Base-by-base conservation (phyloP, 35 echinoderm and acorn worm genomes). In the Apostichopus californicus region DNA sequence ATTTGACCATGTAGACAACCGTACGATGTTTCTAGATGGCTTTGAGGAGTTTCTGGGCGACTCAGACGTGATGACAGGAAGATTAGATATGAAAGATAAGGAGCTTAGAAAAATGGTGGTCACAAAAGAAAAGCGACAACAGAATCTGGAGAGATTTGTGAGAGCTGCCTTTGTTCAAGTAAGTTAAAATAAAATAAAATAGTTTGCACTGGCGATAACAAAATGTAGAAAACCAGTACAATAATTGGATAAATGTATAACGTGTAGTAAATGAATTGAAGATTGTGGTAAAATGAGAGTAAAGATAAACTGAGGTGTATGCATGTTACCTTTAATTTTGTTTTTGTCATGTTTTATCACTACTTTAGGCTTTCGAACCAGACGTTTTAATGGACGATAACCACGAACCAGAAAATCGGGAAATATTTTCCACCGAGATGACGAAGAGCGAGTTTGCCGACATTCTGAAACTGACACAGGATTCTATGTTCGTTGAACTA, bases 401-500 rank as follows among this genome's bases (percentile, higher is more conserved):
- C 7, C 68, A 21, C 52, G 86, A 71, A 89, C 68, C 61, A 15
- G 86, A 89, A 55, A 63, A 73, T 57, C 2, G 22, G 26, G 86
- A 89, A 14, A 53, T 89, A 2, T 64, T 89, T 8, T 89, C 86
- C 5, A 89, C 86, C 15, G 92, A 93, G 87, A 92, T 96, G 86
- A 86, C 87, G 13, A 83, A 91, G 55, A 90, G 55, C 17, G 94
- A 96, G 65, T 93, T 96, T 81, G 94, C 90, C 6, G 92, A 96
- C 54, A 90, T 93, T 7, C 83, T 93, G 14, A 80, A 65, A 22
- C 82, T 91, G 55, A 83, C 23, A 2, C 87, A 92, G 13, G 81
- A 93, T 25, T 93, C 92, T 14, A 81, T 86, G 80, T 96, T 96
- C 58, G 94, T 96, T 54, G 86, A 96, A 80, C 60, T 90, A 12